Evolutionary conservation across 2,113 vertebrate species (phyloP).

Genomic region (Carassius carassius): DNA sequence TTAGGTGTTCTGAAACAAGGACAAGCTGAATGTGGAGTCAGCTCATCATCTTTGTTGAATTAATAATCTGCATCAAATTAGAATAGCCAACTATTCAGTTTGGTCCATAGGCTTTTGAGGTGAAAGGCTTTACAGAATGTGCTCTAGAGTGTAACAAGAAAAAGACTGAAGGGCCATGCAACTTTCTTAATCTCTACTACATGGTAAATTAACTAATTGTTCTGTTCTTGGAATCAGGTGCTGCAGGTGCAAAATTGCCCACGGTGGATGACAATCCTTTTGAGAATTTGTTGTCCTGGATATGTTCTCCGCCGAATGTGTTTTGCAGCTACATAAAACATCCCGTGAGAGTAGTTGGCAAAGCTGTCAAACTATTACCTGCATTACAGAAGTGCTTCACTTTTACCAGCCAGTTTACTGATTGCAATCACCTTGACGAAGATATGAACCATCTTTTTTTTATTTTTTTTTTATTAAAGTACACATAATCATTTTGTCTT

Average conservation of each 20-base stretch:
- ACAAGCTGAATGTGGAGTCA: not conserved
- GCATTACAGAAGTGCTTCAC: slow-evolving; percentile 40
- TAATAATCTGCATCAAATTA: not conserved
- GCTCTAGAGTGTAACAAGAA: slow-evolving; percentile 10
- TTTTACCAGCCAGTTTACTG: not conserved
- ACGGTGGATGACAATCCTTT: not conserved
- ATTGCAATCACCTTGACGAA: not conserved
- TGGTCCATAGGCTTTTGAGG: not conserved
- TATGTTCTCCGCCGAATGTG: slow-evolving; percentile 47
- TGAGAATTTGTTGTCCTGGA: slow-evolving; percentile 55
- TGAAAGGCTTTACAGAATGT: not conserved
- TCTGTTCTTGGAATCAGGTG: slow-evolving; percentile 28
- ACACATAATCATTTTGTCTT: not conserved
- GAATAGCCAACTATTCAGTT: not conserved
- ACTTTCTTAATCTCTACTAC: not conserved
- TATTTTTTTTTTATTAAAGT: not conserved
- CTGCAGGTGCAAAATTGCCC: slow-evolving; percentile 17
- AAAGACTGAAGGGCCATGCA: not conserved
- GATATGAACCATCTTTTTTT: not conserved
- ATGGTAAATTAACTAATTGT: not conserved
- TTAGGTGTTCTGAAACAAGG: not conserved
- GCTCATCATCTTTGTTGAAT: not conserved
- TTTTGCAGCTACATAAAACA: slow-evolving; percentile 29
- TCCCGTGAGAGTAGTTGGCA: slow-evolving; percentile 49
- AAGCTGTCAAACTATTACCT: slow-evolving; percentile 6